These are phyloP conservation scores for Cyphomyrus discorhynchus DNA, from an alignment of 2,113 vertebrate genomes.

Conservation along the genomic window DNA sequence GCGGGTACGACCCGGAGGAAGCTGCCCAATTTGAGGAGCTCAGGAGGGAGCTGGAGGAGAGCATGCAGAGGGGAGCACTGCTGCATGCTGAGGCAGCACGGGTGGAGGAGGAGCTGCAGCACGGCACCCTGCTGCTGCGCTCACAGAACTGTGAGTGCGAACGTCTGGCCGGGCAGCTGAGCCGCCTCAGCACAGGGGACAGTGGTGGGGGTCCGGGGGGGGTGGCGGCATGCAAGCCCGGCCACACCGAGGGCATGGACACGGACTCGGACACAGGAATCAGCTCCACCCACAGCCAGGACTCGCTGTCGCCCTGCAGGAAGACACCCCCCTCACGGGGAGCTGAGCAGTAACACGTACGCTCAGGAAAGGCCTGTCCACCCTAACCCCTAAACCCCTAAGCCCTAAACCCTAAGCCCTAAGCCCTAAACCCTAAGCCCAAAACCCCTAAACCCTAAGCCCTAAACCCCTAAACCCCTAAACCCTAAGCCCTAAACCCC, in stretches of 20 bases:
- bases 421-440: not conserved
- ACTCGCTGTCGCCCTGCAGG: constrained; percentile 74
- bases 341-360: constrained; percentile 53
- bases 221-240: constrained; percentile 36
- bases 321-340: constrained; percentile 60
- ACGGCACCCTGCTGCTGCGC: constrained; percentile 61
- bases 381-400: not conserved
- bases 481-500: not conserved
- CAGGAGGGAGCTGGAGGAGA: constrained; percentile 68
- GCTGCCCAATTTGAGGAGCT: constrained; percentile 50
- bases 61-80: constrained; percentile 71
- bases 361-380: not conserved
- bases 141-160: constrained; percentile 81
- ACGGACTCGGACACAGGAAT: constrained; percentile 98
- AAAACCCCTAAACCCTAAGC: not conserved
- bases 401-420: too few species aligned
- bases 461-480: too few species aligned
- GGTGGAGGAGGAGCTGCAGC: constrained; percentile 76
- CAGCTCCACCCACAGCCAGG: constrained; percentile 93
- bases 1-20: constrained; percentile 29
- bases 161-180: constrained; percentile 72
- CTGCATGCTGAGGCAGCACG: constrained; percentile 69
- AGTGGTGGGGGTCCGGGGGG: constrained; percentile 39
- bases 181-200: constrained; percentile 57
- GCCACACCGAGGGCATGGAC: constrained; percentile 69